Base-by-base conservation (phyloP, 2,797 vertebrate species). In the Hyperoplus lanceolatus region DNA sequence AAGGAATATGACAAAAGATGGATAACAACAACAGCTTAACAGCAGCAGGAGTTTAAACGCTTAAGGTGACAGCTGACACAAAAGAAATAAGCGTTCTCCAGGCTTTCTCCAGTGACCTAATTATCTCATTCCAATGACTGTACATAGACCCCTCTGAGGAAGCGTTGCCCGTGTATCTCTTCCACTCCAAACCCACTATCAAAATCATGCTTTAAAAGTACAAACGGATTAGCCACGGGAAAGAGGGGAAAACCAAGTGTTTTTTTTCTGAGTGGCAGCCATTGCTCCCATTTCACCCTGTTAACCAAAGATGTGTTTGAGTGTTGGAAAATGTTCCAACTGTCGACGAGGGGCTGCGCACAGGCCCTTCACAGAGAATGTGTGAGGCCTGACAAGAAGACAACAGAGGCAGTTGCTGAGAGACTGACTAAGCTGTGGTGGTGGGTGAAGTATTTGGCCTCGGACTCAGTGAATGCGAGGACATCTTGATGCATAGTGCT, bases 1-100 rank as follows among this genome's bases (percentile, higher is more conserved):
- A 96, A 95, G 94, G 95, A 93, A 86, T 1, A 69, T 4, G 64
- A 70, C 51, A 81, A 11, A 70, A 57, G 8, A 29, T 38, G 69
- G 29, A 29, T 29, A 29, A 29, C 29, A 29, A 46, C 3, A 67
- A 54, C 43, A 71, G 36, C 18, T 21, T 38, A 38, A 38, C 7
- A 13, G 38, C 29, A 36, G 29, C 36, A 59, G 0, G 12, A 51
- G 16, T 65, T 29, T 29, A 63, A 12, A 38, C 78, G 11, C 56
- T 38, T 16, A 14, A 54, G 80, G 43, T 10, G 65, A 79, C 29
- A 29, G 29, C 29, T 29, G 68, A 59, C n/a, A 3, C 36, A 42
- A 29, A 48, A 16, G 8, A 54, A 8, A 39, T 21, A 48, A 16
- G 56, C 13, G 14, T 68, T 64, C 48, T 68, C 29, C 21, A 6